Evolutionary conservation across 2,888 invertebrate genomes (phyloP), one percentile per base, ranked within the genome.

Genomic region (Euplagia quadripunctaria): DNA sequence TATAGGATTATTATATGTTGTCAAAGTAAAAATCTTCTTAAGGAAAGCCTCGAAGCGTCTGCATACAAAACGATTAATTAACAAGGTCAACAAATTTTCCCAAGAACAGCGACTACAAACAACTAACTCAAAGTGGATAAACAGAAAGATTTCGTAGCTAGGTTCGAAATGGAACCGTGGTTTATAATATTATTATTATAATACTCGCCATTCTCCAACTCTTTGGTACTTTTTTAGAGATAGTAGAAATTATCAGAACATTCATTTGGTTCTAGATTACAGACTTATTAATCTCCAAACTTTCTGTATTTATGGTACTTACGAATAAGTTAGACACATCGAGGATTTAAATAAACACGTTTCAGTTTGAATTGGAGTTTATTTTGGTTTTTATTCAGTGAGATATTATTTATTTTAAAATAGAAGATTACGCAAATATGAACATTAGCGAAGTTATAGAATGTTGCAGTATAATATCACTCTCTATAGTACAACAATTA

Each of bases 41-140:
- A 89, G 87, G 85, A 86, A 85, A 87, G 83, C 82, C 83, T 80
- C 75, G 81, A 77, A 87, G 85, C 85, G 90, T 91, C 90, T 91
- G 93, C 93, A 94, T 94, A 92, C 91, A 91, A 94, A 94, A 92
- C 91, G 92, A 92, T 92, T 94, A 93, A 94, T 94, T 94, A 94
- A 91, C 90, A 93, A 91, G 90, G 90, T 92, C 90, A 92, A 93
- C 93, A 92, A 91, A 91, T 91, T 92, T 91, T 88, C 88, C 84
- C 86, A 84, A 91, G 90, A 88, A 90, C 89, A 87, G 86, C 87
- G 87, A 89, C 89, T 76, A 85, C 83, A 85, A 85, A 84, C 87
- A 86, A 87, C 86, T 86, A 89, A 87, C 88, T 86, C 84, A 71
- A 84, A 84, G 85, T 84, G 82, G 82, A 88, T 85, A 86, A 89